A percentile compares a stretch with the other conserved stretches of the same genome.
Evolutionary conservation across 2,888 invertebrate species (phyloP).

Genomic region (Leucophenga maculata): DNA sequence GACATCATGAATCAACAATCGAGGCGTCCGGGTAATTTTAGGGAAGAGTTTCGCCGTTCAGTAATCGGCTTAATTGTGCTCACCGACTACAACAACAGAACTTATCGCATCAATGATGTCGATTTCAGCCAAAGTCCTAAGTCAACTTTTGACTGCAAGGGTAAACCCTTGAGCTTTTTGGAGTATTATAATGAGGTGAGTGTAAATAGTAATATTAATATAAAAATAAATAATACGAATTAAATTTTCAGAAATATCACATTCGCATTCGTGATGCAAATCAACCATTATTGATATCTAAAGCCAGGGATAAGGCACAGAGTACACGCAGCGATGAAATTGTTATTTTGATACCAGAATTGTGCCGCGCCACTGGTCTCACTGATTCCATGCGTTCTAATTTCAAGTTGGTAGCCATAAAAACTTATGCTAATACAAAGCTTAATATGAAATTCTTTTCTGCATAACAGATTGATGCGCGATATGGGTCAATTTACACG

Average conservation of each 20-base stretch:
- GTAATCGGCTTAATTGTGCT: conserved; percentile 76
- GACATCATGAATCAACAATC: conserved; percentile 75
- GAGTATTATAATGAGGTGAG: conserved; percentile 79
- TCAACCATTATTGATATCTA: conserved; percentile 87
- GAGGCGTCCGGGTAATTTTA: too few species aligned
- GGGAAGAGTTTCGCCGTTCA: conserved; percentile 74
- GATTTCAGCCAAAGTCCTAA: conserved; percentile 77
- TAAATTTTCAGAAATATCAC: conserved; percentile 77
- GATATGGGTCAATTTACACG: conserved; percentile 83
- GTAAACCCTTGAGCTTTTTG: conserved; percentile 75
- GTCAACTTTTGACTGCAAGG: conserved; percentile 77
- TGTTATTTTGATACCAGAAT: conserved; percentile 85
- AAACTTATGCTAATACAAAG: neutral
- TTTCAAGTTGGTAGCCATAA: conserved; percentile 75
- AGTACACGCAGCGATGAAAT: conserved; percentile 79
- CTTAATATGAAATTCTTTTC: neutral
- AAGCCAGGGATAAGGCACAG: conserved; percentile 78
- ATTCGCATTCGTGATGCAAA: conserved; percentile 76
- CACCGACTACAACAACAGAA: conserved; percentile 83
- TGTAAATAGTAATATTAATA: neutral
- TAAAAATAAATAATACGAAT: neutral
- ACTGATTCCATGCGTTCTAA: conserved; percentile 79
- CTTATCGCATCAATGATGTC: conserved; percentile 80
- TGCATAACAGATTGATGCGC: conserved; percentile 75
- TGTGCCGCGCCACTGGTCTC: conserved; percentile 89